Percentiles rank a stretch among this genome's conserved stretches.
Evolutionary conservation across 2,797 vertebrate genomes (phyloP).

Genomic region (Euphonia xanthogaster): DNA sequence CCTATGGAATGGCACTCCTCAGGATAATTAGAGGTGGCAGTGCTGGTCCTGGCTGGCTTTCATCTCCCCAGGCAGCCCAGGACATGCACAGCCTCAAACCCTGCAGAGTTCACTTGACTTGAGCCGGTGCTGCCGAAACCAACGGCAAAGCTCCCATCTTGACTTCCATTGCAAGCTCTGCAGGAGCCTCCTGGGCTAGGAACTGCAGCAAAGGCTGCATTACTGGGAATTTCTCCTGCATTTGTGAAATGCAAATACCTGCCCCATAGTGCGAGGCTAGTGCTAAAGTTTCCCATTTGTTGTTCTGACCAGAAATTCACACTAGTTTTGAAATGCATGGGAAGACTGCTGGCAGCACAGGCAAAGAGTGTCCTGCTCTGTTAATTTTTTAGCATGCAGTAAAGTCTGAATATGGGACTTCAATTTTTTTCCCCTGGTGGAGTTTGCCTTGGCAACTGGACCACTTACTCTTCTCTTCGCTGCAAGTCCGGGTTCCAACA

Average conservation of each 20-base stretch:
- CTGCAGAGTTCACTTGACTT: background rate
- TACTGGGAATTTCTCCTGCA: background rate
- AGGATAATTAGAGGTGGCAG: background rate
- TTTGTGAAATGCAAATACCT: background rate
- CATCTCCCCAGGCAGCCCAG: background rate
- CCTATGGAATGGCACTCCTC: background rate
- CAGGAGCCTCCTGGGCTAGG: background rate
- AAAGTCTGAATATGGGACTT: background rate
- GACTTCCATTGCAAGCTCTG: background rate
- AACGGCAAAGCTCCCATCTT: background rate
- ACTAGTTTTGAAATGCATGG: background rate
- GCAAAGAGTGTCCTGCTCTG: background rate
- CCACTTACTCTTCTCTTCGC: background rate
- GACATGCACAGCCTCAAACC: background rate
- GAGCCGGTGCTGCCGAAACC: fast-evolving
- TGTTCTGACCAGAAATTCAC: background rate
- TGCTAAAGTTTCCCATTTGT: background rate
- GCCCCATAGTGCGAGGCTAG: fast-evolving
- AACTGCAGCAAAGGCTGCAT: background rate
- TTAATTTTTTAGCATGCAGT: background rate
- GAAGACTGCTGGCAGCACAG: background rate
- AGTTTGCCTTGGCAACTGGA: background rate
- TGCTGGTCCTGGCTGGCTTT: background rate
- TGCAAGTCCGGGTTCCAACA: background rate
- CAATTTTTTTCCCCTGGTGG: background rate